Evolutionary conservation across 2,113 vertebrate genomes (phyloP).

Genomic region (Heterocephalus glaber): DNA sequence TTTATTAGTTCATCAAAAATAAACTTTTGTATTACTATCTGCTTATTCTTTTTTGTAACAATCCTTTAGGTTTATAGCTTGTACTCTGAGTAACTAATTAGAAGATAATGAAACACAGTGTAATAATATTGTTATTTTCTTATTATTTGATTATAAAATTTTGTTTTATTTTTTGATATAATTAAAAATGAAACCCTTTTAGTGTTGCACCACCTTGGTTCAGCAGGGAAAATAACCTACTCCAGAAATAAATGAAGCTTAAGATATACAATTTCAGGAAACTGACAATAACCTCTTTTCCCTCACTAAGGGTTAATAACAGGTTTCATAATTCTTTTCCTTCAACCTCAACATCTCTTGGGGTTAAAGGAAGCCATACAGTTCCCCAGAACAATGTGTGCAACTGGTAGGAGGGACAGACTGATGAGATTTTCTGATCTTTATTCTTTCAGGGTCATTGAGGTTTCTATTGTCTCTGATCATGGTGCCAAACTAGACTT

Average conservation of each 20-base stretch:
- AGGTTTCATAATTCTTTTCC: neutral
- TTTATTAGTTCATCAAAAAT: neutral
- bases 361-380: neutral
- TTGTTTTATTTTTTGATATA: neutral
- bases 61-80: neutral
- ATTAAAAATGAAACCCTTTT: neutral
- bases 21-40: neutral
- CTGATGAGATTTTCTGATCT: neutral
- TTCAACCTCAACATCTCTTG: neutral
- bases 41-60: neutral
- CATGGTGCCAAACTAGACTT: neutral
- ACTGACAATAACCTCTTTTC: neutral
- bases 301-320: neutral
- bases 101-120: neutral
- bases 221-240: neutral
- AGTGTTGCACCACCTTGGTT: neutral
- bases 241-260: neutral
- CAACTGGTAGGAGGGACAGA: too few relatives aligned
- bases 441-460: neutral
- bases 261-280: neutral
- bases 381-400: neutral
- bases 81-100: neutral
- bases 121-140: neutral
- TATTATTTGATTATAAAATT: neutral
- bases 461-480: neutral